These are phyloP conservation scores for Phataginus tetradactyla DNA, from an alignment of 2,797 vertebrate genomes.

Conservation along the genomic window DNA sequence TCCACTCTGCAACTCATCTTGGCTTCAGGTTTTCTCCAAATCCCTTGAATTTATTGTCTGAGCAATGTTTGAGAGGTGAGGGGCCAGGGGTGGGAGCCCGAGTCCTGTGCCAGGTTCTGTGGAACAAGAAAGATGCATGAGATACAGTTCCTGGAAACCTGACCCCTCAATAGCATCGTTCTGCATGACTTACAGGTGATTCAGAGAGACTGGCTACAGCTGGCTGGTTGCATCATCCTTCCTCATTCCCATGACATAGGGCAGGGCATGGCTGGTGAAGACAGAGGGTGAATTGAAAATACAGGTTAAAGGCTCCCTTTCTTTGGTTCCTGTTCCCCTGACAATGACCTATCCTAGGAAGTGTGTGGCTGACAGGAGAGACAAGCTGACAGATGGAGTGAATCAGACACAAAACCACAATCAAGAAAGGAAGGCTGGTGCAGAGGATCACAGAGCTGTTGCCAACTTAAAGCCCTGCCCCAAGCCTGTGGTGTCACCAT, in stretches of 20 bases:
- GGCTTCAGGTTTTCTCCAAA: neutral
- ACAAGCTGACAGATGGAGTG: neutral
- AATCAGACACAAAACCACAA: slow-evolving; percentile 61
- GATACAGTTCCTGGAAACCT: slow-evolving; percentile 47
- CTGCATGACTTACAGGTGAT: slow-evolving; percentile 48
- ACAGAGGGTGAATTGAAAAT: slow-evolving; percentile 65
- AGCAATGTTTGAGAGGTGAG: slow-evolving; percentile 32
- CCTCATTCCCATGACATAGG: slow-evolving; percentile 63
- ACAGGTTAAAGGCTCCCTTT: slow-evolving; percentile 49
- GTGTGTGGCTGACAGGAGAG: slow-evolving; percentile 21
- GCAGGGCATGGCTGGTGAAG: slow-evolving; percentile 66
- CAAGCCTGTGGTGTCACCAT: neutral
- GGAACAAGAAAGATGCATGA: slow-evolving; percentile 70
- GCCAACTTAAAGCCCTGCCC: neutral
- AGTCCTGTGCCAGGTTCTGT: neutral
- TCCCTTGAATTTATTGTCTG: neutral
- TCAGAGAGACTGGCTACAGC: slow-evolving; percentile 42
- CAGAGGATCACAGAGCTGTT: neutral
- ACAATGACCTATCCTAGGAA: slow-evolving; percentile 48
- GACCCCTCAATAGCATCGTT: neutral
- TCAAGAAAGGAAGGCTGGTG: neutral
- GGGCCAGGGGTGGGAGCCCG: neutral
- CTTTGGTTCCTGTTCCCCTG: slow-evolving; percentile 28
- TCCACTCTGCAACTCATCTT: neutral
- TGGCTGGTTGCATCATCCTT: slow-evolving; percentile 57